Base-by-base conservation (phyloP, 2,797 vertebrate species). In the Cyprinodon diabolis region DNA sequence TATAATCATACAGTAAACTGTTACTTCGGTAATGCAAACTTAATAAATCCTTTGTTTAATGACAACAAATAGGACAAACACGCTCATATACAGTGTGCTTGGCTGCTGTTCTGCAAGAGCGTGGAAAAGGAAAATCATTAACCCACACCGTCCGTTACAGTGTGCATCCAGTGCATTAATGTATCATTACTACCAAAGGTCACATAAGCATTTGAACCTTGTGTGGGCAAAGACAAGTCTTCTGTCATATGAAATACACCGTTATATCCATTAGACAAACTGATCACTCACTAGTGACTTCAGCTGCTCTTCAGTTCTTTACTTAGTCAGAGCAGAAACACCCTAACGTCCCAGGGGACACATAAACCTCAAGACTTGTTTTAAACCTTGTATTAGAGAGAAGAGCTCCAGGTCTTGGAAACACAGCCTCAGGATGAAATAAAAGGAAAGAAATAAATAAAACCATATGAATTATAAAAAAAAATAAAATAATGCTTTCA, bases 151-250 rank as follows among this genome's bases (percentile, higher is more conserved):
- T 75, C 82, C 77, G 82, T 68, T 77, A 23, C 47, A 54, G 60
- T 30, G 68, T 68, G 70, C 75, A 51, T 83, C 85, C 77, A 85
- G 75, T 69, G 76, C 54, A 70, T 80, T 71, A 82, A 73, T 66
- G 76, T 76, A 80, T 83, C 71, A 79, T 21, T 63, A 74, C 77
- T 60, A 54, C 35, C 55, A 40, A 48, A 69, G 62, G 66, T 85
- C 76, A 76, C 77, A 65, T 71, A 55, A 2, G 48, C 51, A 13
- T 30, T 13, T 79, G 51, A 45, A 68, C 13, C 30, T 65, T 78
- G 21, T 72, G 35, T 14, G 12, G 37, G 23, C 58, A 60, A 68
- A 68, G 48, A 63, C 10, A 55, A 43, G 68, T 74, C 75, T 51
- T 55, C 21, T 19, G 12, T 3, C 3, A 72, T 45, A 65, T 62